Percentiles rank a stretch among this genome's conserved stretches.
Evolutionary conservation across 2,113 vertebrate species (phyloP).

Genomic region (Athene cunicularia): DNA sequence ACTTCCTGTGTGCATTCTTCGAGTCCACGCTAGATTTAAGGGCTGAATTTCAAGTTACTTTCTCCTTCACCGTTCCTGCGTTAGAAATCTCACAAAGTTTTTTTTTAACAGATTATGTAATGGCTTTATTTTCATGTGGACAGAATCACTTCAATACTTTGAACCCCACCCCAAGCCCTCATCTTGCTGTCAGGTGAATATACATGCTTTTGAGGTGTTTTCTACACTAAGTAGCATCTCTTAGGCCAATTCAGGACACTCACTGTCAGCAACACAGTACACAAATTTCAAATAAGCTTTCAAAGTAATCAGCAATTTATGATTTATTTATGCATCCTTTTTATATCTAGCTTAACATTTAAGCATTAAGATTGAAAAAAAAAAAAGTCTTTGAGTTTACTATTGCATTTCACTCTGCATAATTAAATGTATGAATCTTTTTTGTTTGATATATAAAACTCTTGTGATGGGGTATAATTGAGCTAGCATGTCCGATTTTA

Average conservation of each 20-base stretch:
- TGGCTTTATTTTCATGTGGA: not conserved
- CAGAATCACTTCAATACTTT: not conserved
- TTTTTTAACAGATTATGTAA: not conserved
- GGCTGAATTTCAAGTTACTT: not conserved
- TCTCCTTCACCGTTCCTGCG: not conserved
- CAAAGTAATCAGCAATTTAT: constrained; percentile 39
- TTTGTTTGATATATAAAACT: constrained; percentile 12
- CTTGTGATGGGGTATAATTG: not conserved
- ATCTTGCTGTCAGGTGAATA: not conserved
- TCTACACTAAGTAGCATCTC: not conserved
- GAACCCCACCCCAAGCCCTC: not conserved
- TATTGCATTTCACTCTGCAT: constrained; percentile 4
- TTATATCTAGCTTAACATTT: constrained; percentile 28
- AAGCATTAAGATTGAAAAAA: not conserved
- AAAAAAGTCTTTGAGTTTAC: constrained; percentile 20
- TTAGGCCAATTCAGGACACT: constrained; percentile 30
- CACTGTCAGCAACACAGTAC: not conserved
- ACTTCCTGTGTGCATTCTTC: not conserved
- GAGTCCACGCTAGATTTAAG: not conserved
- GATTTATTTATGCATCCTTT: constrained; percentile 58
- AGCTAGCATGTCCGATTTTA: not conserved
- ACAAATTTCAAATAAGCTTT: constrained; percentile 32
- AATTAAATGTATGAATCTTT: not conserved
- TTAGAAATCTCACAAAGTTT: not conserved
- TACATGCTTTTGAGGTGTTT: not conserved